These are phyloP conservation scores for Nasonia vitripennis DNA, from an alignment of 1,140 invertebrate species.

Conservation along the genomic window DNA sequence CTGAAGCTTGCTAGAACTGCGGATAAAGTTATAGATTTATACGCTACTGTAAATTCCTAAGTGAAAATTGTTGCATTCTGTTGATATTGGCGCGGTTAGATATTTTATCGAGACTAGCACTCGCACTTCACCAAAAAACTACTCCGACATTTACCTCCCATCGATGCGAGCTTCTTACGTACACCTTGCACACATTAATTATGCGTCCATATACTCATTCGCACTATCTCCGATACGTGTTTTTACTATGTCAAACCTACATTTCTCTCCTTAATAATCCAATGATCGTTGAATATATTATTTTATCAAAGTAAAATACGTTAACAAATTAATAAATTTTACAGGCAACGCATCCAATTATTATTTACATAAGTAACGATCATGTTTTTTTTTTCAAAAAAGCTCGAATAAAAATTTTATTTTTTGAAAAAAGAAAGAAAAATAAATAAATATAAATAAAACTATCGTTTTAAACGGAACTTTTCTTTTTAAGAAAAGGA, in stretches of 20 bases:
- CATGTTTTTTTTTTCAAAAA: neutral
- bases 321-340: constrained; percentile 31
- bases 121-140: constrained; percentile 55
- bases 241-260: constrained; percentile 27
- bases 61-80: constrained; percentile 68
- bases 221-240: neutral
- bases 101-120: constrained; percentile 65
- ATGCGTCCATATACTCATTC: constrained; percentile 12
- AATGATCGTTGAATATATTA: constrained; percentile 27
- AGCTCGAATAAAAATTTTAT: neutral
- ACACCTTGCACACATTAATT: neutral
- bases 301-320: neutral
- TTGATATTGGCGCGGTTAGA: constrained; percentile 59
- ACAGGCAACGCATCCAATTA: constrained; percentile 18
- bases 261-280: constrained; percentile 24
- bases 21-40: constrained; percentile 6
- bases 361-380: constrained; percentile 44
- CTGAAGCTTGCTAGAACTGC: constrained; percentile 23
- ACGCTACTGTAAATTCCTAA: constrained; percentile 43
- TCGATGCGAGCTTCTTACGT: constrained; percentile 16
- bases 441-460: constrained; percentile 29
- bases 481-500: neutral
- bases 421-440: neutral
- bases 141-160: constrained; percentile 34
- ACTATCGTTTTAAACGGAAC: neutral